Conservation (phyloP, 2,888 invertebrate genomes). For the Pachycephus smyrnensis region DNA sequence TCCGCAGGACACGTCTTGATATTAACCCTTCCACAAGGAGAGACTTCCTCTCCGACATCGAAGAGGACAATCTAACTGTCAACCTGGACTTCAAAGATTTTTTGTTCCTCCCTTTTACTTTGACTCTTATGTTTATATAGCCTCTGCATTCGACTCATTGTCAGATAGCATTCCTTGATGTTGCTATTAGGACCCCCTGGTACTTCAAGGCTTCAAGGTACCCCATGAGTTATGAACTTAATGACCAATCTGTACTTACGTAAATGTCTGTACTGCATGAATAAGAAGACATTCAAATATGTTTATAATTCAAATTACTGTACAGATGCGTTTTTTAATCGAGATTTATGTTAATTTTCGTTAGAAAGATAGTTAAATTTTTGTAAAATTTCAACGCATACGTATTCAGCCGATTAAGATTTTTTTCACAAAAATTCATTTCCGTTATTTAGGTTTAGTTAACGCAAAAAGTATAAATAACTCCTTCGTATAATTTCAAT, state of each 20-base stretch:
- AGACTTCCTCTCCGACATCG: background rate
- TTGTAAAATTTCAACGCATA: background rate
- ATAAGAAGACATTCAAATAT: background rate
- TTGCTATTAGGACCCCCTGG: background rate
- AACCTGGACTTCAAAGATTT: background rate
- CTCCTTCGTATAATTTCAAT: background rate
- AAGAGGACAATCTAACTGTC: background rate
- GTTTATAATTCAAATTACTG: background rate
- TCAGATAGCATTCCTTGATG: background rate
- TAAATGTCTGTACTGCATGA: background rate
- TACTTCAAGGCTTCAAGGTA: background rate
- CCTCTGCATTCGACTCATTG: background rate
- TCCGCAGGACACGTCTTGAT: slow-evolving; percentile 2
- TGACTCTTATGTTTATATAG: background rate
- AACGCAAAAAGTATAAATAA: background rate
- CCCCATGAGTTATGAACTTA: background rate
- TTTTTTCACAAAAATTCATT: background rate
- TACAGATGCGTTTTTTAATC: background rate
- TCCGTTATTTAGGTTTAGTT: background rate
- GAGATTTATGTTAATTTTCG: background rate
- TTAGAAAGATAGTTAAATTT: background rate
- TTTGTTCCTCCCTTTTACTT: background rate
- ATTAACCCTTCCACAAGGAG: slow-evolving; percentile 4
- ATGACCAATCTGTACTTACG: background rate
- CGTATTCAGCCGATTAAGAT: background rate